A percentile compares a stretch with the other conserved stretches of the same genome.
phyloP scores from a whole-genome alignment of 2,113 vertebrate genomes.

The Symphodus melops region DNA sequence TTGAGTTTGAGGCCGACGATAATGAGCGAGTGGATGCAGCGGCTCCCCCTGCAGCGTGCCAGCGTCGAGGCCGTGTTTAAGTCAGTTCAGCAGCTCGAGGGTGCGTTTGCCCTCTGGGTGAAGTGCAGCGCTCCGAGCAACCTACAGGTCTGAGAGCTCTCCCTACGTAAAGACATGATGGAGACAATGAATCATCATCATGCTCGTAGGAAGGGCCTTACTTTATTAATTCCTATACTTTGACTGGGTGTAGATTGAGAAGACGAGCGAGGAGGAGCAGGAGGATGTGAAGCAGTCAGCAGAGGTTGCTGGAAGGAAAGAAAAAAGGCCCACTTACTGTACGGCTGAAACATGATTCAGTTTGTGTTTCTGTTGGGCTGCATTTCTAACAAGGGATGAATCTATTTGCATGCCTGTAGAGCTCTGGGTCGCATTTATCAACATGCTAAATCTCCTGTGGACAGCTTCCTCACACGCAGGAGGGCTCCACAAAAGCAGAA shows the following conservation, averaged over 20 bases:
- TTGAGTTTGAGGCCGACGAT: constrained; percentile 13
- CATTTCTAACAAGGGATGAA: constrained; percentile 17
- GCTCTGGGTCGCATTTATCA: constrained; percentile 19
- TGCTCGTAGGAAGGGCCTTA: neutral
- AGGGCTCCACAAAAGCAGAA: constrained; percentile 8
- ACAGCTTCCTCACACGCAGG: constrained; percentile 15
- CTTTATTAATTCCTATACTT: constrained; percentile 21
- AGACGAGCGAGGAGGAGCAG: constrained; percentile 2
- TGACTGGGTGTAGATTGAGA: constrained; percentile 3
- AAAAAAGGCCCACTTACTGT: neutral
- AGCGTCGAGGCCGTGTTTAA: constrained; percentile 10
- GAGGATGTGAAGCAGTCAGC: constrained; percentile 9
- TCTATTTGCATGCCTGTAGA: constrained; percentile 29
- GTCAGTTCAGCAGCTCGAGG: constrained; percentile 34
- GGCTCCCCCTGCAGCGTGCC: constrained; percentile 2
- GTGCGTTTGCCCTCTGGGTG: constrained; percentile 38
- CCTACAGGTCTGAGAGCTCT: constrained; percentile 10
- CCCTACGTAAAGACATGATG: constrained; percentile 20
- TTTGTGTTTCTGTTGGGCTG: neutral
- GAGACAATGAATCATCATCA: constrained; percentile 48
- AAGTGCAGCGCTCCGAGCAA: constrained; percentile 27
- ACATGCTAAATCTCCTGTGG: constrained; percentile 7
- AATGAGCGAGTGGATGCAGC: neutral
- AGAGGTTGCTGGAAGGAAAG: neutral
- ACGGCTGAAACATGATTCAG: neutral